Conservation (phyloP, 1,140 invertebrate species). For the Danaus melanippus region DNA sequence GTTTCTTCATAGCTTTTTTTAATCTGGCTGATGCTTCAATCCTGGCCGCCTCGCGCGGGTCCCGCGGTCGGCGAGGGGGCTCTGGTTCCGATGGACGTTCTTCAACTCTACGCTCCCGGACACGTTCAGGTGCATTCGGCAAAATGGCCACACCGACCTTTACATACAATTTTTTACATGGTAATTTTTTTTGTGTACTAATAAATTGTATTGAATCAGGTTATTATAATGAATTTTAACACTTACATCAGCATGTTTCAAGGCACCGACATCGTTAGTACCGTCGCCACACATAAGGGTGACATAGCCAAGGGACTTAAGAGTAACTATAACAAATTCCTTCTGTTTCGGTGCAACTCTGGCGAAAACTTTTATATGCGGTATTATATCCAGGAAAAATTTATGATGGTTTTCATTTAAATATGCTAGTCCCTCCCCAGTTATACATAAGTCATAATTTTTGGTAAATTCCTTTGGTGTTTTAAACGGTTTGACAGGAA, state of each 20-base stretch:
- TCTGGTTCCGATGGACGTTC: conserved; percentile 31
- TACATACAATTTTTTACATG: not conserved
- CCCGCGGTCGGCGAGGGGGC: conserved; percentile 42
- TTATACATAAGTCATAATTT: conserved; percentile 92
- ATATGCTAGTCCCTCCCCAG: conserved; percentile 89
- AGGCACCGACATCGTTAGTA: conserved; percentile 99
- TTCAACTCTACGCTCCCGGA: conserved; percentile 38
- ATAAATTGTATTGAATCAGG: too few species aligned
- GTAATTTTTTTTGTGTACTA: too few species aligned
- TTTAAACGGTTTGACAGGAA: conserved; percentile 73
- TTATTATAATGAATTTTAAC: conserved; percentile 5
- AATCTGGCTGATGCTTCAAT: conserved; percentile 65
- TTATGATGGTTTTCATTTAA: conserved; percentile 77
- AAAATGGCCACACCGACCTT: conserved; percentile 88
- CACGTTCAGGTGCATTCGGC: conserved; percentile 85
- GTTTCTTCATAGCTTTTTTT: conserved; percentile 87
- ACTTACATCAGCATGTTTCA: conserved; percentile 98
- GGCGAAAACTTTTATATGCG: conserved; percentile 91
- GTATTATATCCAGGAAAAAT: conserved; percentile 83
- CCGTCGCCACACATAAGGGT: conserved; percentile 99
- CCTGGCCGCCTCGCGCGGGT: conserved; percentile 33
- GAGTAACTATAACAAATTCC: conserved; percentile 92
- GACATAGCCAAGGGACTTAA: conserved; percentile 90
- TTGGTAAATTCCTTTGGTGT: conserved; percentile 73
- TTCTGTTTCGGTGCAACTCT: conserved; percentile 97